Conservation (phyloP, 1,140 invertebrate genomes). For the Lasioglossum albipes region DNA sequence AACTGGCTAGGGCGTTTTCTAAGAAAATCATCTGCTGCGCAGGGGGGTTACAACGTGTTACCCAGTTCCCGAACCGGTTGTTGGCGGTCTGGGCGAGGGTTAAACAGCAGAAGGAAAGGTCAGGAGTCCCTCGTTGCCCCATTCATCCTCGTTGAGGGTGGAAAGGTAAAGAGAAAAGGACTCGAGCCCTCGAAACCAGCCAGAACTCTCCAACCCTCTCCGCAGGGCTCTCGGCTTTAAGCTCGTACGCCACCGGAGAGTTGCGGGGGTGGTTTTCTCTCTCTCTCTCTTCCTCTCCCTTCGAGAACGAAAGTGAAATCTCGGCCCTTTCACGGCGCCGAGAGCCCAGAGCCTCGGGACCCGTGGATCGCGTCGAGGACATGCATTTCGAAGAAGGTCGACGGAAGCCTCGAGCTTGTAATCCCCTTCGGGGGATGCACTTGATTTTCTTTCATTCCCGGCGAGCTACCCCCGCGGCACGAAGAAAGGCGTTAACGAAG, state of each 20-base stretch:
- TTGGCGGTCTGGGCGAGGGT: not conserved
- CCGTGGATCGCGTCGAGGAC: constrained; percentile 21
- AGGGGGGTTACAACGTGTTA: not conserved
- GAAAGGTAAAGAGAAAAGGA: not conserved
- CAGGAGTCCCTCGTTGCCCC: not conserved
- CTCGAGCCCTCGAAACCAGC: not conserved
- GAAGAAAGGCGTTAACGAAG: constrained; percentile 13
- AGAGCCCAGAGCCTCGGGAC: no score
- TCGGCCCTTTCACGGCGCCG: constrained; percentile 21
- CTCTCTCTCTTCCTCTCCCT: not conserved
- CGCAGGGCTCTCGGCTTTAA: constrained; percentile 30
- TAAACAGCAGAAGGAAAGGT: constrained; percentile 16
- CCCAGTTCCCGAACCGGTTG: not conserved
- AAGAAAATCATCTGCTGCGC: not conserved
- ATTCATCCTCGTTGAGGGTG: not conserved
- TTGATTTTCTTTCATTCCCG: constrained; percentile 41
- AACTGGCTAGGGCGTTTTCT: not conserved
- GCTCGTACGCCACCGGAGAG: not conserved
- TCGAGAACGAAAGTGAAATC: constrained; percentile 49
- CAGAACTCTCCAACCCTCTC: not conserved
- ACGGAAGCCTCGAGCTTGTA: constrained; percentile 17
- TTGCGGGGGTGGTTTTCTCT: no score
- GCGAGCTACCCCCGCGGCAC: not conserved
- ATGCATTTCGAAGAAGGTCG: constrained; percentile 53
- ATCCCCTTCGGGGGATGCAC: constrained; percentile 41